Conservation (phyloP, 2,797 vertebrate genomes). For the Rousettus madagascariensis region DNA sequence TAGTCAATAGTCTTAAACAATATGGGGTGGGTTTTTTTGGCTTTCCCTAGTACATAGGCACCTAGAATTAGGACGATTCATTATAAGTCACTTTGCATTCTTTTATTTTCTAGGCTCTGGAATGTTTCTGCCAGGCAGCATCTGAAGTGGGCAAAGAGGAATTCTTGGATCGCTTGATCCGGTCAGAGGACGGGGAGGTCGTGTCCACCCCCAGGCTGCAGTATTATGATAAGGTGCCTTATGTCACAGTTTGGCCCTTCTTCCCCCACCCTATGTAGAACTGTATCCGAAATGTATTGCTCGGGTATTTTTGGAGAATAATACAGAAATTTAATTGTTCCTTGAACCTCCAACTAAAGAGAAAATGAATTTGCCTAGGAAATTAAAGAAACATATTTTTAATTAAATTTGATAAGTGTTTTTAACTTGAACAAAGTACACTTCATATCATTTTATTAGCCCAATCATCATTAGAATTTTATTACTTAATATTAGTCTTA, state of each 20-base stretch:
- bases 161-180: constrained; percentile 91
- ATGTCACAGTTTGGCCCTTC: neutral
- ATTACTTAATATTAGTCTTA: neutral
- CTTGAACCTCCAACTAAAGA: neutral
- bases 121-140: constrained; percentile 93
- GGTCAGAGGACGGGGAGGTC: constrained; percentile 88
- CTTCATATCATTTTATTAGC: neutral
- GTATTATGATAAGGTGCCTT: constrained; percentile 94
- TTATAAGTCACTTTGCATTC: neutral
- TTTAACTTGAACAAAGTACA: neutral
- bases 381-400: neutral
- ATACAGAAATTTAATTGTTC: neutral
- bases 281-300: neutral
- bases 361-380: neutral
- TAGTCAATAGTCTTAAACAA: neutral
- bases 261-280: neutral
- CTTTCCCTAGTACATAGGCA: neutral
- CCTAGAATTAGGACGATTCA: neutral
- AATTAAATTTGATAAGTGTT: neutral
- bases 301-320: neutral
- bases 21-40: neutral
- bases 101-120: constrained; percentile 88
- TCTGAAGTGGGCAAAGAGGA: constrained; percentile 95
- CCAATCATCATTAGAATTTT: neutral
- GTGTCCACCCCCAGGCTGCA: constrained; percentile 87